Percentiles rank a stretch among this genome's conserved stretches.
These are phyloP conservation scores for Glossophaga mutica DNA, from an alignment of 2,797 vertebrate species.

Conservation along the genomic window DNA sequence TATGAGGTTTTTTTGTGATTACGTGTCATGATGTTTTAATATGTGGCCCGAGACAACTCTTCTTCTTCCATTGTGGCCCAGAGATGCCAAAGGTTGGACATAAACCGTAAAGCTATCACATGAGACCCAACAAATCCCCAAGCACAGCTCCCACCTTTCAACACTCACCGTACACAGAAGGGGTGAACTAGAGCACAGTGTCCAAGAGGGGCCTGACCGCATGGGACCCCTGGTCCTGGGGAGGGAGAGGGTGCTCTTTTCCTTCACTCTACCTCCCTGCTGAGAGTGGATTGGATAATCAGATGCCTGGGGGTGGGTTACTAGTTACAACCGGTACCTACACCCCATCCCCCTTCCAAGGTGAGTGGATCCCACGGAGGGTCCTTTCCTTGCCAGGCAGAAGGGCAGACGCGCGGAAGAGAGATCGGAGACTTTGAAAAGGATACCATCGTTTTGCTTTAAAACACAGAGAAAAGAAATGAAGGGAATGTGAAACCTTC, in stretches of 20 bases:
- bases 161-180: neutral
- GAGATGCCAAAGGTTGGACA: too few relatives aligned
- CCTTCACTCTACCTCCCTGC: neutral
- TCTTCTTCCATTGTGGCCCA: too few relatives aligned
- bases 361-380: neutral
- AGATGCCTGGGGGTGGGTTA: neutral
- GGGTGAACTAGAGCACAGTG: neutral
- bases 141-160: neutral
- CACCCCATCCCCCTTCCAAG: neutral
- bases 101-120: neutral
- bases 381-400: neutral
- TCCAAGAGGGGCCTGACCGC: too few relatives aligned
- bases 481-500: slow-evolving; percentile 20
- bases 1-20: too few relatives aligned
- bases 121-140: neutral
- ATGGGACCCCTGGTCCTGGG: neutral
- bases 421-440: neutral
- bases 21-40: too few relatives aligned
- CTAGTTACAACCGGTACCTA: neutral
- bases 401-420: neutral
- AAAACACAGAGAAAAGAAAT: neutral
- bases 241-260: neutral
- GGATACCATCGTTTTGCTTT: neutral
- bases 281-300: neutral
- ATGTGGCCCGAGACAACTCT: too few relatives aligned